Percentiles rank a stretch among this genome's conserved stretches.
These are phyloP conservation scores for Cordylochernes scorpioides DNA, from an alignment of 2,888 invertebrate genomes.

Conservation along the genomic window DNA sequence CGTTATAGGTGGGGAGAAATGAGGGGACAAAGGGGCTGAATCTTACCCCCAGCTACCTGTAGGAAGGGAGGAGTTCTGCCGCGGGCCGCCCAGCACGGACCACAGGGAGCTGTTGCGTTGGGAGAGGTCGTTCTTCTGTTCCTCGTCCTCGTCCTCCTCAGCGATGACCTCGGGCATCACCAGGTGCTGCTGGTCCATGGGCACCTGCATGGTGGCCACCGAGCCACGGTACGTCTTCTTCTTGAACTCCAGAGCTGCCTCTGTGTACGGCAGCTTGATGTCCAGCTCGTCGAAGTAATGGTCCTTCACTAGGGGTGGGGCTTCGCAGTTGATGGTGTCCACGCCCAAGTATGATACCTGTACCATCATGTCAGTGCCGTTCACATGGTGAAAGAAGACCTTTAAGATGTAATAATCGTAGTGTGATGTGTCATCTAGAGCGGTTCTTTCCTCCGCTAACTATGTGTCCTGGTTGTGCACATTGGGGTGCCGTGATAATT, in stretches of 20 bases:
- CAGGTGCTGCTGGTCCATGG: constrained; percentile 30
- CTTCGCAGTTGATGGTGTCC: constrained; percentile 27
- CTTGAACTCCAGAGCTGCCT: constrained; percentile 30
- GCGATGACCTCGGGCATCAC: constrained; percentile 29
- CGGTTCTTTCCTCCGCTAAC: too few relatives aligned
- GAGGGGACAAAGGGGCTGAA: constrained; percentile 13
- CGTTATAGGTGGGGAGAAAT: too few relatives aligned
- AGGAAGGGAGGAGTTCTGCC: constrained; percentile 6
- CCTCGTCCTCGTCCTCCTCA: constrained; percentile 23
- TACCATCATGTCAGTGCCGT: background rate
- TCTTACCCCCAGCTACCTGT: constrained; percentile 14
- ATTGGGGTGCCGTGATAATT: too few relatives aligned
- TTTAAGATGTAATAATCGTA: background rate
- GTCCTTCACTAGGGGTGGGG: constrained; percentile 30
- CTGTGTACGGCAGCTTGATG: constrained; percentile 29
- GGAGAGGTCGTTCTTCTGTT: constrained; percentile 4
- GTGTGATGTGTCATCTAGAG: too few relatives aligned
- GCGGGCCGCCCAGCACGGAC: background rate
- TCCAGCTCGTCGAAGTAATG: constrained; percentile 28
- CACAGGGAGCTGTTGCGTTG: constrained; percentile 4
- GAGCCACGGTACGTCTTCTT: constrained; percentile 31
- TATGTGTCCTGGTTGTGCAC: too few relatives aligned
- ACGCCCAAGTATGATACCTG: constrained; percentile 28
- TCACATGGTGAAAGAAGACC: background rate
- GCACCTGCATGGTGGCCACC: constrained; percentile 31